A percentile compares a stretch with the other conserved stretches of the same genome.
Conservation (phyloP, 1,140 invertebrate species). For the Eulimnadia texana region DNA sequence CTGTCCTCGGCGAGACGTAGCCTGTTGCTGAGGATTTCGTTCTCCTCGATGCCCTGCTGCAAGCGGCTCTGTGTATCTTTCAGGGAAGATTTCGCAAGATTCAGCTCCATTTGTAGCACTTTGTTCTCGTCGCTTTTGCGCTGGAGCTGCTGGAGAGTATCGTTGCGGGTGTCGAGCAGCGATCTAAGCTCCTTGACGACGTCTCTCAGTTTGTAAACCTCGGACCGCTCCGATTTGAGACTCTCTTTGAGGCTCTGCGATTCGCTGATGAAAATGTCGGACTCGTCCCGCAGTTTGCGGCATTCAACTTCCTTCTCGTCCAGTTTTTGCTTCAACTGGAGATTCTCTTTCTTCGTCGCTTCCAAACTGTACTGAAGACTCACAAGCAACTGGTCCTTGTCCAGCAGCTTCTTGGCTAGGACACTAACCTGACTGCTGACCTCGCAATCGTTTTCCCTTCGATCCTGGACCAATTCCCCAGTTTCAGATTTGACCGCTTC, state of each 20-base stretch:
- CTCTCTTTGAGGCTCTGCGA: conserved; percentile 30
- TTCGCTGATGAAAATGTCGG: conserved; percentile 32
- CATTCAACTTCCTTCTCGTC: neutral
- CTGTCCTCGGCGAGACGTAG: conserved; percentile 37
- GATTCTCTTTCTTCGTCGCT: conserved; percentile 18
- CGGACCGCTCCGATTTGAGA: conserved; percentile 26
- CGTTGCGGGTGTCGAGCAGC: conserved; percentile 22
- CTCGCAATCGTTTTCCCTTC: neutral
- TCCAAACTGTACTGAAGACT: neutral
- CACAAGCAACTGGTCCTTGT: conserved; percentile 9
- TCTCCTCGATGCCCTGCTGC: conserved; percentile 54
- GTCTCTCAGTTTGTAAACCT: conserved; percentile 24
- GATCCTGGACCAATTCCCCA: neutral
- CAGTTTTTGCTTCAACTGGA: neutral
- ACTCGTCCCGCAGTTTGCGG: conserved; percentile 18
- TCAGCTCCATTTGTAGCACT: conserved; percentile 18
- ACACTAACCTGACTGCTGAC: conserved; percentile 16
- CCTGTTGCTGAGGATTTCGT: conserved; percentile 50
- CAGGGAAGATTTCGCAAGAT: conserved; percentile 26
- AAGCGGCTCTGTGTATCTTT: conserved; percentile 25
- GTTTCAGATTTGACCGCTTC: conserved; percentile 4
- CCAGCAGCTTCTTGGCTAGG: conserved; percentile 18
- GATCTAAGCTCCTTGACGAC: conserved; percentile 22
- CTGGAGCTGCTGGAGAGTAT: conserved; percentile 35
- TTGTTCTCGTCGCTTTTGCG: conserved; percentile 37